These are phyloP conservation scores for Pomacea maculata DNA, from an alignment of 1,140 invertebrate genomes.

Conservation along the genomic window DNA sequence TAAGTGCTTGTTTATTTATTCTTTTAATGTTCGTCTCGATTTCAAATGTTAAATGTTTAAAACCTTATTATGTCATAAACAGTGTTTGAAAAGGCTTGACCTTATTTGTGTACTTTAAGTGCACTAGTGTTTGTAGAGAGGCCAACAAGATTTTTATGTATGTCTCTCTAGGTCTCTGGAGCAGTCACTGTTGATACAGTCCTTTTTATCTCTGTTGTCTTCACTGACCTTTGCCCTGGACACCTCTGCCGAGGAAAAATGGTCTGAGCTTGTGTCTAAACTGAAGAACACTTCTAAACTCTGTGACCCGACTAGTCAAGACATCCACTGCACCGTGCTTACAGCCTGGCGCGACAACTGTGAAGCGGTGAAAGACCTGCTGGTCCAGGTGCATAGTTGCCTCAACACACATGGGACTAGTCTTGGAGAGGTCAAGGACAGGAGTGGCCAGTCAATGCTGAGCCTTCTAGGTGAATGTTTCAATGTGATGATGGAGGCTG, in stretches of 20 bases:
- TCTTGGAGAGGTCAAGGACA: neutral
- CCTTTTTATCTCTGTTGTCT: constrained; percentile 15
- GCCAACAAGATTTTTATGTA: neutral
- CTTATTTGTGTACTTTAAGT: too few species aligned
- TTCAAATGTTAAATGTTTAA: too few species aligned
- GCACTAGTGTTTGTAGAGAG: too few species aligned
- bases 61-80: too few species aligned
- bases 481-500: constrained; percentile 21
- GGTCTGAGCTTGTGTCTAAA: neutral
- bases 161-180: constrained; percentile 14
- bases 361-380: neutral
- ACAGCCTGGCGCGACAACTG: neutral
- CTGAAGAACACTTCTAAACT: neutral
- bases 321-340: neutral
- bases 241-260: neutral
- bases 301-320: too few species aligned
- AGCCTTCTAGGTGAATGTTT: constrained; percentile 8
- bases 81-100: too few species aligned
- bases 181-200: constrained; percentile 8
- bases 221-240: constrained; percentile 1
- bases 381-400: neutral
- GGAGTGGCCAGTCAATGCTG: neutral
- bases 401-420: neutral
- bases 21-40: too few species aligned
- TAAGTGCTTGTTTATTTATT: neutral